phyloP scores from a whole-genome alignment of 2,113 vertebrate species.

The Paradoxurus hermaphroditus region DNA sequence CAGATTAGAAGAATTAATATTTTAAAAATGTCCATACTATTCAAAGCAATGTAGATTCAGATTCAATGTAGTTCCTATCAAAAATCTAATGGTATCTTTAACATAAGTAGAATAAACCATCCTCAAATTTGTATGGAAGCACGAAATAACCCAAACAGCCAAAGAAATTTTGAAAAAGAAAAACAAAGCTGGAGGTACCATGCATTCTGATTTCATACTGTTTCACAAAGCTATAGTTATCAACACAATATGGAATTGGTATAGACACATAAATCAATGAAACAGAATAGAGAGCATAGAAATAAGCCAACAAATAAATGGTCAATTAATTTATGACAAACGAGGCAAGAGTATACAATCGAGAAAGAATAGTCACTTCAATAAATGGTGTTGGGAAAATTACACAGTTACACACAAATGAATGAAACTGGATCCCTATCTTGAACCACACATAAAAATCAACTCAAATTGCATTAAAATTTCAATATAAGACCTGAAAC shows the following conservation, averaged over 20 bases:
- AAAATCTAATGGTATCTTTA: not conserved
- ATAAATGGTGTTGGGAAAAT: not conserved
- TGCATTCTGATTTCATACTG: not conserved
- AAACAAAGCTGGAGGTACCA: not conserved
- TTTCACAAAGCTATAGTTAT: not conserved
- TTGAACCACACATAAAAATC: not conserved
- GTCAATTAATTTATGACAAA: not conserved
- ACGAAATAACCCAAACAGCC: not conserved
- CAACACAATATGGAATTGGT: not conserved
- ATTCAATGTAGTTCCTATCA: not conserved
- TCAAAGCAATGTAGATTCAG: not conserved
- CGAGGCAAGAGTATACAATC: not conserved
- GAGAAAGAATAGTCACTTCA: not conserved
- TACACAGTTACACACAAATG: not conserved
- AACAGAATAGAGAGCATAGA: not conserved
- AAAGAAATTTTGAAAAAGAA: not conserved
- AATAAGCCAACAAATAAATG: not conserved
- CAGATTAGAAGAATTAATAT: not conserved
- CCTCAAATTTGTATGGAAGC: not conserved
- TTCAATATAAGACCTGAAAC: not conserved
- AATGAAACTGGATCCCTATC: not conserved
- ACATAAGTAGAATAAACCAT: not conserved
- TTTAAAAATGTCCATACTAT: not conserved
- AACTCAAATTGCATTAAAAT: not conserved
- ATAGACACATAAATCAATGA: not conserved